Conservation (phyloP, 2,113 vertebrate species). For the Melanerpes formicivorus region DNA sequence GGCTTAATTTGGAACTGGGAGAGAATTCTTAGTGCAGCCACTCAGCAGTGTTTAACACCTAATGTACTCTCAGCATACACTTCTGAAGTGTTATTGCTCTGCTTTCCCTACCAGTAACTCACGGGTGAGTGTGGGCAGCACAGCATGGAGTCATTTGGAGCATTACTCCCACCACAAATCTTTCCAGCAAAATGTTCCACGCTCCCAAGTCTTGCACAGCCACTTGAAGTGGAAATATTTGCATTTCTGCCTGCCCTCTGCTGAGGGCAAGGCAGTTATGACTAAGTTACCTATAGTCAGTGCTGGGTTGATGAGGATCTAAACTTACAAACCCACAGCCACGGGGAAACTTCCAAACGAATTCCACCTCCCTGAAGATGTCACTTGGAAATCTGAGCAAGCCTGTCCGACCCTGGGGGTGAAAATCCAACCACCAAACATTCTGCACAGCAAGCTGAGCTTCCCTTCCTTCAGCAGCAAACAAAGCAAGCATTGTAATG, state of each 20-base stretch:
- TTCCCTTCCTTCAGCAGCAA: constrained; percentile 59
- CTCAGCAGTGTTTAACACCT: neutral
- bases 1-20: neutral
- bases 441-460: constrained; percentile 36
- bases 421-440: constrained; percentile 40
- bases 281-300: neutral
- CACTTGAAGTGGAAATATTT: neutral
- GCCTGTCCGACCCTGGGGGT: neutral
- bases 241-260: neutral
- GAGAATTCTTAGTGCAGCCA: neutral
- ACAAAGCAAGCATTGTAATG: constrained; percentile 64
- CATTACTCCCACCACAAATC: neutral
- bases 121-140: neutral
- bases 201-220: neutral
- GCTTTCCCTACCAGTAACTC: neutral
- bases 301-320: neutral
- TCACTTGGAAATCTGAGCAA: neutral
- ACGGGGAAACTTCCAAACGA: neutral
- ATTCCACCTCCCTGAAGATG: constrained; percentile 17
- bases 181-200: neutral
- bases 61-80: neutral
- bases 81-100: neutral
- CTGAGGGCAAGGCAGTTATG: neutral
- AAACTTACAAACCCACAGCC: neutral
- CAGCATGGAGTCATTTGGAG: neutral